Conservation (phyloP, 1,140 invertebrate genomes). For the Mercenaria mercenaria region DNA sequence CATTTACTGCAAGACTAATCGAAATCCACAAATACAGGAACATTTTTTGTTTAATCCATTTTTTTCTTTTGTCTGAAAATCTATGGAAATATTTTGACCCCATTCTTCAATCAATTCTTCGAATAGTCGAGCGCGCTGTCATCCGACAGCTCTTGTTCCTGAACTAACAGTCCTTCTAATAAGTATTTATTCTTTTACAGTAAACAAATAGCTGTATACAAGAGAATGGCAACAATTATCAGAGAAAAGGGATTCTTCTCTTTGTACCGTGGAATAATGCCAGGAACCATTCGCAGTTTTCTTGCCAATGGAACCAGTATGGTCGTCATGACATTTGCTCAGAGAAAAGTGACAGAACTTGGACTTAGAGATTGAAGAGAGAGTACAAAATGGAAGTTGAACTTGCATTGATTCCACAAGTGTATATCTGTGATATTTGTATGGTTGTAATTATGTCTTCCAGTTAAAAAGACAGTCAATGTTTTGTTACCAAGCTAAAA, state of each 20-base stretch:
- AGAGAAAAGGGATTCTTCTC: slow-evolving; percentile 79
- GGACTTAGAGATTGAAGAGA: slow-evolving; percentile 73
- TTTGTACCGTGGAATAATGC: slow-evolving; percentile 80
- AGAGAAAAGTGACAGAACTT: slow-evolving; percentile 81
- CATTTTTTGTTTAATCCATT: no score
- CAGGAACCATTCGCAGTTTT: slow-evolving; percentile 82
- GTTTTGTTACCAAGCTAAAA: no score
- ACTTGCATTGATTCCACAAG: no score
- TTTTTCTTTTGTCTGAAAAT: no score
- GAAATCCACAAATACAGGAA: no score
- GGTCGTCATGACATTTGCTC: slow-evolving; percentile 83
- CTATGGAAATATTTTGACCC: no score
- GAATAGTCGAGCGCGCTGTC: no score
- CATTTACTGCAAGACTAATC: no score
- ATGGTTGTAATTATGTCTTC: background rate
- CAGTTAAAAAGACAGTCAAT: no score
- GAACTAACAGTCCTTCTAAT: no score
- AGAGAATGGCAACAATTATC: slow-evolving; percentile 78
- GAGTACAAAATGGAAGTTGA: background rate
- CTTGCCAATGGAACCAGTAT: slow-evolving; percentile 83
- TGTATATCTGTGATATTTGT: background rate
- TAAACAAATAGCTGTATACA: slow-evolving; percentile 75
- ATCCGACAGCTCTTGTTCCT: no score
- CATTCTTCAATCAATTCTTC: no score
- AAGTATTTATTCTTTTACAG: slow-evolving; percentile 48